phyloP scores from a whole-genome alignment of 2,888 invertebrate species.

The Macaria liturata region DNA sequence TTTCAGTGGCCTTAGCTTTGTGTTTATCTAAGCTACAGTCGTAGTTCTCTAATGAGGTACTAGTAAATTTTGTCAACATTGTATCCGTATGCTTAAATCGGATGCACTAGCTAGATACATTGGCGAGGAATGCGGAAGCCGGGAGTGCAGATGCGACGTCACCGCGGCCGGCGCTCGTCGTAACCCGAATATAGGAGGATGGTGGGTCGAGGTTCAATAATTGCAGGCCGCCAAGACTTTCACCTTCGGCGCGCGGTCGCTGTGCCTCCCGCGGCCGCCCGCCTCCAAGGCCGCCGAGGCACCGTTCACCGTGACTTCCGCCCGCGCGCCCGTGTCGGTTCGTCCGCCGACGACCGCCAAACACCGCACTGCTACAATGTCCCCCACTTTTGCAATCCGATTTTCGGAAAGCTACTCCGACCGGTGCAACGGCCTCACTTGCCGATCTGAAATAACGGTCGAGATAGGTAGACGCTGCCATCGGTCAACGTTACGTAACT shows the following conservation, averaged over 20 bases:
- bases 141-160: slow-evolving; percentile 38
- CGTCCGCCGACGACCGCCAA: slow-evolving; percentile 30
- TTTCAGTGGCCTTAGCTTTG: neutral
- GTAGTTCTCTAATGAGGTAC: too few relatives aligned
- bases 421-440: slow-evolving; percentile 51
- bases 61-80: too few relatives aligned
- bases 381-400: slow-evolving; percentile 61
- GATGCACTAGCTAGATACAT: neutral
- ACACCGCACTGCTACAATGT: slow-evolving; percentile 40
- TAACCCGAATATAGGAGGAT: slow-evolving; percentile 69
- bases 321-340: slow-evolving; percentile 46
- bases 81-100: neutral
- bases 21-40: neutral
- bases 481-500: slow-evolving; percentile 53
- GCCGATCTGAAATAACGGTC: slow-evolving; percentile 46
- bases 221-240: slow-evolving; percentile 76
- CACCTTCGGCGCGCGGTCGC: slow-evolving; percentile 76
- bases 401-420: slow-evolving; percentile 63
- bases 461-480: slow-evolving; percentile 28
- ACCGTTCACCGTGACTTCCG: slow-evolving; percentile 73
- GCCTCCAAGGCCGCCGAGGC: slow-evolving; percentile 70
- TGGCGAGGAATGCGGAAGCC: slow-evolving; percentile 50
- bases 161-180: slow-evolving; percentile 41
- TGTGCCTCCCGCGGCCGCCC: slow-evolving; percentile 37
- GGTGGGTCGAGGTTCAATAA: slow-evolving; percentile 77